Conservation (phyloP, 1,140 invertebrate genomes). For the Drosophila leontia region DNA sequence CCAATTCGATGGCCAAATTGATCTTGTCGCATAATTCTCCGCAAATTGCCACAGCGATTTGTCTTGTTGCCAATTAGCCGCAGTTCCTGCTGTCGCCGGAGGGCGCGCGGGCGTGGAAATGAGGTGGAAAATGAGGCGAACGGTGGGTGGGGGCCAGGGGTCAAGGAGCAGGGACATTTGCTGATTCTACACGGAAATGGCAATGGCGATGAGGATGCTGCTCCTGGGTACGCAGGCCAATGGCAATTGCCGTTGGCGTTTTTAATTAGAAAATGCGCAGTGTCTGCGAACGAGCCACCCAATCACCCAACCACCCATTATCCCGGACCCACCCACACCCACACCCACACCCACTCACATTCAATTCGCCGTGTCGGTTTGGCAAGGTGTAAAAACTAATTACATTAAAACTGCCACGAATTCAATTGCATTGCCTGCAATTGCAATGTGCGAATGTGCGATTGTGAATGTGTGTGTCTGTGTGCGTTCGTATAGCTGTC, state of each 20-base stretch:
- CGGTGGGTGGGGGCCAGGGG: not conserved
- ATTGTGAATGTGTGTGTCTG: constrained; percentile 1
- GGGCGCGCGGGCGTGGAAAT: not conserved
- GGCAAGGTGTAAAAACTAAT: constrained; percentile 82
- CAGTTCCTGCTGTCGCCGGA: constrained; percentile 26
- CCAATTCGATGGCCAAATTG: constrained; percentile 60
- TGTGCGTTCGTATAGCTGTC: constrained; percentile 30
- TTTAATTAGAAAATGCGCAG: constrained; percentile 76
- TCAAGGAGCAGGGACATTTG: constrained; percentile 20
- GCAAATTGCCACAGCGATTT: constrained; percentile 77
- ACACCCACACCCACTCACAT: constrained; percentile 19
- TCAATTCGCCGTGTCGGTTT: constrained; percentile 48
- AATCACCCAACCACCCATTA: constrained; percentile 5
- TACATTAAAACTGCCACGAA: constrained; percentile 83
- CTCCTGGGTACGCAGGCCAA: constrained; percentile 45
- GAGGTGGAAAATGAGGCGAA: constrained; percentile 15
- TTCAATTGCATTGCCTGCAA: constrained; percentile 75
- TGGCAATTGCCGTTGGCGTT: constrained; percentile 76
- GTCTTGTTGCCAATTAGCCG: constrained; percentile 80
- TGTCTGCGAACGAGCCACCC: constrained; percentile 23
- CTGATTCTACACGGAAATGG: constrained; percentile 30
- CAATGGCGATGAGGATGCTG: constrained; percentile 10
- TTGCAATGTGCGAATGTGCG: constrained; percentile 23
- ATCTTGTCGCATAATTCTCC: constrained; percentile 79
- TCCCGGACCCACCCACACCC: not conserved